phyloP scores from a whole-genome alignment of 2,888 invertebrate genomes.

The Rhaphigaster nebulosa region DNA sequence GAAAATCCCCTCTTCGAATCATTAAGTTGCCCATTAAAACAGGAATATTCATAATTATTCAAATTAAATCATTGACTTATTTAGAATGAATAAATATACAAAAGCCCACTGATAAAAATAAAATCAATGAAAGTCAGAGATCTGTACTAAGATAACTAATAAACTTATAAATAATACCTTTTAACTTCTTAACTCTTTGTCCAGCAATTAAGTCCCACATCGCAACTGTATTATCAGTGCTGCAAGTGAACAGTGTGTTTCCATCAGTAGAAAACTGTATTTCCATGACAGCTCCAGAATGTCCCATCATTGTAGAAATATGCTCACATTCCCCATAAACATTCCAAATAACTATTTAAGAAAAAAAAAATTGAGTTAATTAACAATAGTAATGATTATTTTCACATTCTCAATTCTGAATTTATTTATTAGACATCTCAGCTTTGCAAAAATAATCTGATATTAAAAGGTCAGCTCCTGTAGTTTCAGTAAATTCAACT shows the following conservation, averaged over 20 bases:
- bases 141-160: too few species aligned
- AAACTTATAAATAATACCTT: slow-evolving; percentile 73
- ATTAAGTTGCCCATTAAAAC: too few species aligned
- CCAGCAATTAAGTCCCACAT: slow-evolving; percentile 96
- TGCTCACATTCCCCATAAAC: slow-evolving; percentile 99
- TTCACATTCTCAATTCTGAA: too few species aligned
- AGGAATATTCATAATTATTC: too few species aligned
- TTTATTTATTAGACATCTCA: too few species aligned
- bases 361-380: not conserved
- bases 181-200: slow-evolving; percentile 88
- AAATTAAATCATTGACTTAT: too few species aligned
- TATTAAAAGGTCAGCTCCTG: too few species aligned
- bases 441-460: too few species aligned
- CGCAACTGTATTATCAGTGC: slow-evolving; percentile 94
- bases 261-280: slow-evolving; percentile 90
- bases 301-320: slow-evolving; percentile 91
- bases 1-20: too few species aligned
- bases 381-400: not conserved
- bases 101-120: not conserved
- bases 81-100: not conserved
- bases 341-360: slow-evolving; percentile 87
- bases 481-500: too few species aligned
- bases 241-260: slow-evolving; percentile 87
- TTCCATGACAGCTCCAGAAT: slow-evolving; percentile 96
- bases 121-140: not conserved